Conservation (phyloP, 1,140 invertebrate genomes). For the Formica selysi region DNA sequence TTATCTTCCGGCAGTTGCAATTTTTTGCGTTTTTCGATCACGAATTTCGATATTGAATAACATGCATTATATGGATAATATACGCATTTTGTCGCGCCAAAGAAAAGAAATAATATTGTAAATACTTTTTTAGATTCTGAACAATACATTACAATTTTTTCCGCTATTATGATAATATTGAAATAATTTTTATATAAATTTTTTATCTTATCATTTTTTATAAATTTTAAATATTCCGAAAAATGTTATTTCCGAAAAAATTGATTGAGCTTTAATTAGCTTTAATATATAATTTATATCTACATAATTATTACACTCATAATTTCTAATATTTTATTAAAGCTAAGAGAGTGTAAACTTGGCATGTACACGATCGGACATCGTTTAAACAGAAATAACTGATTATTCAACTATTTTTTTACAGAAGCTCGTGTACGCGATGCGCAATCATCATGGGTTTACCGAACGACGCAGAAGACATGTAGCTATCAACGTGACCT, state of each 20-base stretch:
- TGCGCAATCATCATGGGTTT: not conserved
- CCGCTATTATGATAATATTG: not conserved
- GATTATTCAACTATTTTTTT: not conserved
- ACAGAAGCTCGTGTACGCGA: not conserved
- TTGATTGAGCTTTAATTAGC: not conserved
- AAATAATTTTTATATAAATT: not conserved
- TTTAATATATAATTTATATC: not conserved
- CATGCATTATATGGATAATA: not conserved
- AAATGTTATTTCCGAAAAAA: not conserved
- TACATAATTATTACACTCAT: not conserved
- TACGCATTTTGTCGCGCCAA: not conserved
- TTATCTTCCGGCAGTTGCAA: not conserved
- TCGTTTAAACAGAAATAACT: not conserved
- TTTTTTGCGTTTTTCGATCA: not conserved
- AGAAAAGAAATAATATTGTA: not conserved
- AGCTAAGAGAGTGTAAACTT: not conserved
- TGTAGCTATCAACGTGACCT: slow-evolving; percentile 65
- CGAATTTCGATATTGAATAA: not conserved
- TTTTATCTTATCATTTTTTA: not conserved
- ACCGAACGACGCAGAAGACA: slow-evolving; percentile 1
- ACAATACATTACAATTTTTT: not conserved
- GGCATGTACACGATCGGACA: no score
- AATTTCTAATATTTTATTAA: slow-evolving; percentile 8
- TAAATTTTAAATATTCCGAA: not conserved
- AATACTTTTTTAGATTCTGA: not conserved